phyloP scores from a whole-genome alignment of 2,888 invertebrate species.

The Pharmacophagus antenor region DNA sequence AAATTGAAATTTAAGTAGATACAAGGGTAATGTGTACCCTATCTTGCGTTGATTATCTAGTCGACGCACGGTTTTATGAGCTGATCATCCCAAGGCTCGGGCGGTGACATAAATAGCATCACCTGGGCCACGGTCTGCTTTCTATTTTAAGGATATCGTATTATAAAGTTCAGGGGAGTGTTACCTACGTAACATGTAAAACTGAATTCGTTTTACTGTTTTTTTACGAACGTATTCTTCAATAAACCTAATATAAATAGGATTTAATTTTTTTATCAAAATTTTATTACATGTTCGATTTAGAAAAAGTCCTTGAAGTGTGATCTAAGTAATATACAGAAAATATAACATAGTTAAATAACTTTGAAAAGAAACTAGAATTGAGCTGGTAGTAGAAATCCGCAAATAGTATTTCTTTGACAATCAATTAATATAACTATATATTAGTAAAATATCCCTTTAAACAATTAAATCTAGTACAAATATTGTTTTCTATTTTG shows the following conservation, averaged over 20 bases:
- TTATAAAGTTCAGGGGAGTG: not conserved
- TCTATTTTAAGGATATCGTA: slow-evolving; percentile 8
- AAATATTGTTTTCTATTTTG: too few species aligned
- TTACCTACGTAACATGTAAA: not conserved
- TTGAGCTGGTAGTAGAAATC: too few species aligned
- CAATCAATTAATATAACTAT: too few species aligned
- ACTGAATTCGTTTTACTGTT: too few species aligned
- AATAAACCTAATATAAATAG: not conserved
- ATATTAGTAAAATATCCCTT: too few species aligned
- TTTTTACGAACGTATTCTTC: not conserved
- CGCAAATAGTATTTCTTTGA: too few species aligned
- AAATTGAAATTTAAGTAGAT: slow-evolving; percentile 22
- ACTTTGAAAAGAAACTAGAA: too few species aligned
- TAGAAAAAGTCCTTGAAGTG: too few species aligned
- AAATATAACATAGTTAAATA: too few species aligned
- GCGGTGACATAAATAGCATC: slow-evolving; percentile 11
- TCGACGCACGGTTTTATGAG: slow-evolving; percentile 21
- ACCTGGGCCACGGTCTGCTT: slow-evolving; percentile 18
- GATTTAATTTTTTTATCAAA: not conserved
- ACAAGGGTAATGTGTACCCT: slow-evolving; percentile 9
- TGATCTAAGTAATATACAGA: too few species aligned
- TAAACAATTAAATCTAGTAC: too few species aligned
- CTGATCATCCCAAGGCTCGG: slow-evolving; percentile 21
- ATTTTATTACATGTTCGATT: not conserved
- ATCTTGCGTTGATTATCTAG: slow-evolving; percentile 19